Percentiles rank a stretch among this genome's conserved stretches.
phyloP scores from a whole-genome alignment of 1,140 invertebrate species.

The Pogonognathellus flavescens region DNA sequence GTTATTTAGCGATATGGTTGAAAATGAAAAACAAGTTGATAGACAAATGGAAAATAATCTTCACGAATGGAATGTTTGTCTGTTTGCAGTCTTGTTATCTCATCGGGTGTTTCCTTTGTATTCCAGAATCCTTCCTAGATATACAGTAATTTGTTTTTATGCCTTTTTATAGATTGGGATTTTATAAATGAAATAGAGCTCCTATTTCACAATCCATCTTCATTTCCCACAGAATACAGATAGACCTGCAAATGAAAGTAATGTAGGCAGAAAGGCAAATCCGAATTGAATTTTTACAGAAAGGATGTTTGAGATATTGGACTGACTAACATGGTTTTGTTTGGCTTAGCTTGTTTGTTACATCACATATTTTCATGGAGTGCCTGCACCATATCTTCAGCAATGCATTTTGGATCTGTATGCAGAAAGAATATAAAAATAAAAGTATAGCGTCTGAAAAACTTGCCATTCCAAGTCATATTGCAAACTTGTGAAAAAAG shows the following conservation, averaged over 20 bases:
- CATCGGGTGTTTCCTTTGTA: too few relatives aligned
- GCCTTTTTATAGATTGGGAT: too few relatives aligned
- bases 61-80: too few relatives aligned
- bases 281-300: slow-evolving; percentile 18
- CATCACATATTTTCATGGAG: not conserved
- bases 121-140: too few relatives aligned
- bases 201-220: slow-evolving; percentile 9
- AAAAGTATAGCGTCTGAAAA: not conserved
- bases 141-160: too few relatives aligned
- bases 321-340: not conserved
- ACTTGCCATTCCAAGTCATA: not conserved
- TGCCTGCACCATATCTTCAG: slow-evolving; percentile 17
- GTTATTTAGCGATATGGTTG: too few relatives aligned
- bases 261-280: not conserved
- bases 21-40: too few relatives aligned
- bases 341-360: not conserved
- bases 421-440: slow-evolving; percentile 29
- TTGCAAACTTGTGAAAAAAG: not conserved
- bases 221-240: slow-evolving; percentile 23
- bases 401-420: slow-evolving; percentile 34
- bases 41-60: too few relatives aligned
- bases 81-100: too few relatives aligned
- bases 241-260: not conserved
- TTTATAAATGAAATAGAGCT: too few relatives aligned
- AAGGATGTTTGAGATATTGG: slow-evolving; percentile 30